Percentiles rank a stretch among this genome's conserved stretches.
Conservation (phyloP, 2,797 vertebrate species). For the Tenualosa ilisha region DNA sequence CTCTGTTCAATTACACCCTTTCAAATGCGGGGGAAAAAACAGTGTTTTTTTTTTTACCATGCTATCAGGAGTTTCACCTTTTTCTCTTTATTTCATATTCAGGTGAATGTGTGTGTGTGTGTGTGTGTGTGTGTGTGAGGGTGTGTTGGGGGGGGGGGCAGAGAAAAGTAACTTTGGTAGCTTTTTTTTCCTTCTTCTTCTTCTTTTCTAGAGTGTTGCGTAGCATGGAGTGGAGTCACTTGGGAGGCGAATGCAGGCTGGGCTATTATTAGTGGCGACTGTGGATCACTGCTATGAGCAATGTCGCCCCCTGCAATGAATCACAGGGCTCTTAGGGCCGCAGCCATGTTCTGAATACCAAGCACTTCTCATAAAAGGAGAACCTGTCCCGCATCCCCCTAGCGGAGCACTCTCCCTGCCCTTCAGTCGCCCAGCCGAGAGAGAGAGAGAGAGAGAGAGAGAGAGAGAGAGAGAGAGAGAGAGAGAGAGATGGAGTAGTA, state of each 20-base stretch:
- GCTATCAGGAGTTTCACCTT: neutral
- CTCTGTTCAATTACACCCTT: conserved; percentile 57
- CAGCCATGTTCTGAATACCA: conserved; percentile 79
- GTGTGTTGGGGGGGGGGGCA: neutral
- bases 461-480: conserved; percentile 19
- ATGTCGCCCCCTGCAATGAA: conserved; percentile 76
- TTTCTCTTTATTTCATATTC: neutral
- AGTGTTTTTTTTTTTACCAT: conserved; percentile 44
- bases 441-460: conserved; percentile 25
- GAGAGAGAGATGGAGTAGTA: conserved; percentile 19
- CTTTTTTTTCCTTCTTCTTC: neutral
- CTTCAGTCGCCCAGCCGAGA: conserved; percentile 46
- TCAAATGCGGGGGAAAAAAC: conserved; percentile 51
- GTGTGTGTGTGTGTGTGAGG: neutral
- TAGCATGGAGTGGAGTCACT: conserved; percentile 56
- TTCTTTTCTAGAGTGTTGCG: conserved; percentile 67
- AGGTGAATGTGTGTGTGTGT: neutral
- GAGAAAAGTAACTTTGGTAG: conserved; percentile 62
- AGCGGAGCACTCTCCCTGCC: conserved; percentile 65
- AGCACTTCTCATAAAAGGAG: conserved; percentile 79
- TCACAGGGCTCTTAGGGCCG: conserved; percentile 78
- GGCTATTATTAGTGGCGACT: conserved; percentile 77
- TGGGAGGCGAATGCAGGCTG: conserved; percentile 63
- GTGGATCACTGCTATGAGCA: conserved; percentile 71
- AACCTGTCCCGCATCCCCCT: conserved; percentile 78